Conservation (phyloP, 2,797 vertebrate species). For the Oophaga sylvatica region DNA sequence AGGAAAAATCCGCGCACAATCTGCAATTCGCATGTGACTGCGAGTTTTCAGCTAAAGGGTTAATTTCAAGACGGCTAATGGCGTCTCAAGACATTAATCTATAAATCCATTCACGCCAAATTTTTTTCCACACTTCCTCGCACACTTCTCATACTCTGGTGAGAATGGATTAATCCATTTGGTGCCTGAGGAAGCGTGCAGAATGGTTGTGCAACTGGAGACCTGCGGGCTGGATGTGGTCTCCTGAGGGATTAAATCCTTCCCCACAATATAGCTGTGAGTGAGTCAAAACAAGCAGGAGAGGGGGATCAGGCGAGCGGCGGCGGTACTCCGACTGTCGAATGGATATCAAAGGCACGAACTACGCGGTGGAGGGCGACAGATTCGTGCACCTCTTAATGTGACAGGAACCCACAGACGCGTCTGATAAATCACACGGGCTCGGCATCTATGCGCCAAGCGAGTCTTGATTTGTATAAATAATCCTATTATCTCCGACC, state of each 20-base stretch:
- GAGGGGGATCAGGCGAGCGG: constrained; percentile 16
- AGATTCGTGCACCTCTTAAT: constrained; percentile 35
- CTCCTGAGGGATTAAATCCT: constrained; percentile 60
- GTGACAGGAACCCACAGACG: constrained; percentile 46
- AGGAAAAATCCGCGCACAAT: not conserved
- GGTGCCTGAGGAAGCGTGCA: constrained; percentile 52
- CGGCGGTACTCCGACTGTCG: constrained; percentile 31
- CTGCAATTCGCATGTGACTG: not conserved
- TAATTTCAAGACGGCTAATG: not conserved
- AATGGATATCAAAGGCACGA: constrained; percentile 45
- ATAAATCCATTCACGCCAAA: constrained; percentile 47
- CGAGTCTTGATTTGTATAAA: constrained; percentile 36
- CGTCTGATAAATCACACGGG: constrained; percentile 34
- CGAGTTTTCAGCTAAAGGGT: not conserved
- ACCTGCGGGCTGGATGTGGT: constrained; percentile 52
- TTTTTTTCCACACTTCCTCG: constrained; percentile 32
- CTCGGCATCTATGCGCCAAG: constrained; percentile 19
- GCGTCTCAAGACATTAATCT: constrained; percentile 43
- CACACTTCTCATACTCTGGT: constrained; percentile 53
- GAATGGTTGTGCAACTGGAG: constrained; percentile 52
- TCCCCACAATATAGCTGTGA: constrained; percentile 55
- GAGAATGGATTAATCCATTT: constrained; percentile 60
- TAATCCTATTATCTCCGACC: constrained; percentile 47
- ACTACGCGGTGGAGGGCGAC: constrained; percentile 17
- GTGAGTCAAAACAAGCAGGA: constrained; percentile 49